Evolutionary conservation across 2,888 invertebrate genomes (phyloP).

Genomic region (Drosophila basisetae): DNA sequence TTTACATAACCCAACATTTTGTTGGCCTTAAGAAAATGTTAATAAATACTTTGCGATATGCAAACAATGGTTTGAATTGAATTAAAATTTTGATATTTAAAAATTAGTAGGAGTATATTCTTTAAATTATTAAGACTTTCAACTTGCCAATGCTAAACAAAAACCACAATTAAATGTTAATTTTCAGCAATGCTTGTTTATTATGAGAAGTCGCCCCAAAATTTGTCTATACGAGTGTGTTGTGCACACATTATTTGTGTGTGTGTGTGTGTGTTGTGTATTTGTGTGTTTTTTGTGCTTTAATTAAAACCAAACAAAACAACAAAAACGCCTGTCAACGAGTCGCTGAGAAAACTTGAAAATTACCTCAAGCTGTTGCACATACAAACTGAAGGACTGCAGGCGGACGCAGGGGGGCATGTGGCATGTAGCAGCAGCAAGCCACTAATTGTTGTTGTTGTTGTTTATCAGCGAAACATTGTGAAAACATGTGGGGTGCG

Average conservation of each 20-base stretch:
- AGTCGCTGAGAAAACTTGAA: constrained; percentile 69
- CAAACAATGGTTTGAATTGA: background rate
- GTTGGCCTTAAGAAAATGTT: background rate
- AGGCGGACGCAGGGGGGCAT: background rate
- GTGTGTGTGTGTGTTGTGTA: constrained; percentile 47
- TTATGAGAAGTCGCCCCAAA: constrained; percentile 1
- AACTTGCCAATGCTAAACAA: background rate
- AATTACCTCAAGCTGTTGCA: constrained; percentile 84
- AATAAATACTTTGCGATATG: fast-evolving
- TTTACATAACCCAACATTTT: background rate
- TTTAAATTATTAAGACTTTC: background rate
- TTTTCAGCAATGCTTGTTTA: constrained; percentile 23
- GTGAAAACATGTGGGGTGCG: constrained; percentile 74
- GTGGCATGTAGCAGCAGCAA: background rate
- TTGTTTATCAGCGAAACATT: constrained; percentile 72
- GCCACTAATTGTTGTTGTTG: constrained; percentile 57
- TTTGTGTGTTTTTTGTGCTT: constrained; percentile 55
- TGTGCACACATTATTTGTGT: constrained; percentile 12
- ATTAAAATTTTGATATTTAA: background rate
- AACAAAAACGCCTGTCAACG: constrained; percentile 68
- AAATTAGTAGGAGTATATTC: background rate
- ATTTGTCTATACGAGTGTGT: constrained; percentile 10
- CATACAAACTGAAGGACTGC: constrained; percentile 28
- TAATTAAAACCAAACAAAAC: constrained; percentile 77
- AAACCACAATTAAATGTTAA: constrained; percentile 39